Evolutionary conservation across 2,113 vertebrate genomes (phyloP).

Genomic region (Strix uralensis): DNA sequence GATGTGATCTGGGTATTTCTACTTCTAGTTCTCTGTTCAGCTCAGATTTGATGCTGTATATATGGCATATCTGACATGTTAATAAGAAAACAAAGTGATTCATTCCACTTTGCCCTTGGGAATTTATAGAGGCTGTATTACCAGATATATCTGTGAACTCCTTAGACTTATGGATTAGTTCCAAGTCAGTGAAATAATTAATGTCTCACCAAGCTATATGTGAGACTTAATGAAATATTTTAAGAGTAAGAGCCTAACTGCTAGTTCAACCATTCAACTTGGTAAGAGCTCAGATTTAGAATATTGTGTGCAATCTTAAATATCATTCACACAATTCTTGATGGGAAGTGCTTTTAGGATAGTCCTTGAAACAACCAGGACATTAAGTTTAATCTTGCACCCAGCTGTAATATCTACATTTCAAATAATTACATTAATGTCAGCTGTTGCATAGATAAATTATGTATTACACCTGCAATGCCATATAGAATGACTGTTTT

Average conservation of each 20-base stretch:
- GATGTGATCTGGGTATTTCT: not conserved
- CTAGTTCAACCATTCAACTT: not conserved
- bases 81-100: not conserved
- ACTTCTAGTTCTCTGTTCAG: not conserved
- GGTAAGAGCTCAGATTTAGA: not conserved
- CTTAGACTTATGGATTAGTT: not conserved
- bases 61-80: not conserved
- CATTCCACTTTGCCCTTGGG: not conserved
- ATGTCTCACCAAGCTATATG: not conserved
- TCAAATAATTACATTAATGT: not conserved
- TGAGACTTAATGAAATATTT: not conserved
- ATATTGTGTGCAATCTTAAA: not conserved
- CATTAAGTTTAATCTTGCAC: not conserved
- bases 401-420: not conserved
- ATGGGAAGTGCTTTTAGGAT: not conserved
- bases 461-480: not conserved
- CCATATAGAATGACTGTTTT: not conserved
- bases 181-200: not conserved
- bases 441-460: not conserved
- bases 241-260: not conserved
- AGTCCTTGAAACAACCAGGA: not conserved
- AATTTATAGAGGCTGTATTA: not conserved
- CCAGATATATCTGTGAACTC: not conserved
- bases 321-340: not conserved
- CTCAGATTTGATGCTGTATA: not conserved